Evolutionary conservation across 1,140 invertebrate species (phyloP), one percentile per base, ranked within the genome.

Genomic region (Drosophila parabipectinata): DNA sequence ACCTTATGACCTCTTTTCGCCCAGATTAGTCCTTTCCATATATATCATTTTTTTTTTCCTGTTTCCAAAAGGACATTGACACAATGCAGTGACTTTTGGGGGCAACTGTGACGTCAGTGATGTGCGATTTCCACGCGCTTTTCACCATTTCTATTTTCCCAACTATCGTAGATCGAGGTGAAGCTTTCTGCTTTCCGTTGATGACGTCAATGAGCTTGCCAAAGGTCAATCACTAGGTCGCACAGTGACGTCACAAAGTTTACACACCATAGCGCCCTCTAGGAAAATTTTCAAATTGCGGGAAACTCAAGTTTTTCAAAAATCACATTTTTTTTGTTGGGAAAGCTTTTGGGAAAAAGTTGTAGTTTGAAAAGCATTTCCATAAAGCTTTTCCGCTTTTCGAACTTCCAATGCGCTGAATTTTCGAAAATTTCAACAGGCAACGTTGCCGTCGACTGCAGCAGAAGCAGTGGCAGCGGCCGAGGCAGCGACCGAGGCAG

Each of bases 341-440:
- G 1, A 60, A 44, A 44, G 41, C 41, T 44, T n/a, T 18, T 12
- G 1, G 5, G 14, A 4, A 47, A 47, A 47, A 47, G 44, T 18
- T 44, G 18, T 2, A 24, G 44, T 18, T 44, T 44, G 8, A 24
- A 44, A 44, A 44, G 34, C 34, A 37, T 37, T 37, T 37, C 9
- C 41, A 9, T 8, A 12, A 10, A 24, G 18, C 15, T 47, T 47
- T 51, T 6, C 5, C 52, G 45, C 72, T 69, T 77, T 69, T 78
- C 59, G 59, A 77, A 69, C 30, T 82, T 82, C 79, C 79, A 82
- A 47, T 72, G 77, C 77, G 79, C 56, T 57, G 32, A 34, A 18
- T 57, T 79, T 82, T 88, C 83, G 79, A 88, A 76, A 18, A 88
- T 88, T 87, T 87, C 82, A 87, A 87, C 83, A 87, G 85, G 82